Evolutionary conservation across 1,140 invertebrate species (phyloP).

Genomic region (Trichoplusia ni): DNA sequence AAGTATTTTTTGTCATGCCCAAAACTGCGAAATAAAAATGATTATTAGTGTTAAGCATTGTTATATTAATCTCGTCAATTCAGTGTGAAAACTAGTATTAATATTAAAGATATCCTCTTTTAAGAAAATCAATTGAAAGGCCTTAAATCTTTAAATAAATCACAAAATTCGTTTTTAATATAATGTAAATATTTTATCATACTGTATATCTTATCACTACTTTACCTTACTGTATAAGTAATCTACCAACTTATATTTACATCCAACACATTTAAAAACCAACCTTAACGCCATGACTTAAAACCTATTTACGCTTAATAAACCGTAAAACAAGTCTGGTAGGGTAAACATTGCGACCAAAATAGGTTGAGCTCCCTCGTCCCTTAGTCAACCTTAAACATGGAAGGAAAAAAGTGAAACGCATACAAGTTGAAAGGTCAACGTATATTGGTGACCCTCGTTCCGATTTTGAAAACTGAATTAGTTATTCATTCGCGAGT

Average conservation of each 20-base stretch:
- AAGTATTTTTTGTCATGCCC: too few relatives aligned
- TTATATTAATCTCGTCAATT: too few relatives aligned
- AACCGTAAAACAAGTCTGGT: slow-evolving; percentile 23
- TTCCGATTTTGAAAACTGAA: slow-evolving; percentile 67
- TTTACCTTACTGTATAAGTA: slow-evolving; percentile 52
- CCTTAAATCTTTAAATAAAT: background rate
- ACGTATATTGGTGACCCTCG: slow-evolving; percentile 40
- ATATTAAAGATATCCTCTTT: background rate
- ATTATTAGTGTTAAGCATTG: too few relatives aligned
- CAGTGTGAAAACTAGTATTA: too few relatives aligned
- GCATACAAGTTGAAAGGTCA: slow-evolving; percentile 43
- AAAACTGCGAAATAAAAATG: too few relatives aligned
- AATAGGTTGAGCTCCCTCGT: slow-evolving; percentile 43
- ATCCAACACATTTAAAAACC: background rate
- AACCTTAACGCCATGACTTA: slow-evolving; percentile 27
- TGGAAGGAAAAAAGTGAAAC: slow-evolving; percentile 2
- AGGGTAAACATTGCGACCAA: slow-evolving; percentile 35
- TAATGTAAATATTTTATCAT: background rate
- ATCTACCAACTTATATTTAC: slow-evolving; percentile 44
- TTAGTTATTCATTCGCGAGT: slow-evolving; percentile 65
- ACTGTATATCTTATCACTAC: slow-evolving; percentile 41
- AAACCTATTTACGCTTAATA: slow-evolving; percentile 28
- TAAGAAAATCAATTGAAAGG: background rate
- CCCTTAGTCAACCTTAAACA: slow-evolving; percentile 29
- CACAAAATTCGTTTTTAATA: slow-evolving; percentile 1